phyloP scores from a whole-genome alignment of 1,140 invertebrate species.

The Pseudomyrmex dendroicus region DNA sequence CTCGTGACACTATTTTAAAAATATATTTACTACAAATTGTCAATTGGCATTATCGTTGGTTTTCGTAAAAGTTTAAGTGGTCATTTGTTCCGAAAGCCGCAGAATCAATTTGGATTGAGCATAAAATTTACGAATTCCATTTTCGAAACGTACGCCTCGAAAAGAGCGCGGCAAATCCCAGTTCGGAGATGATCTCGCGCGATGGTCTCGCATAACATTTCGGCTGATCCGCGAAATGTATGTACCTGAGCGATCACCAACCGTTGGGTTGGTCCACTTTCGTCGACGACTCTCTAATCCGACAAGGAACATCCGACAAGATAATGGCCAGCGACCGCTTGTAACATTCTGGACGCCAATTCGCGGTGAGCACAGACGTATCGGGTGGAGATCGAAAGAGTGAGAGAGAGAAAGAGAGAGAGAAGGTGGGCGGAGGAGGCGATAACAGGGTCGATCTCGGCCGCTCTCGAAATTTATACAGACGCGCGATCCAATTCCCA shows the following conservation, averaged over 20 bases:
- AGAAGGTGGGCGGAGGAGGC: not conserved
- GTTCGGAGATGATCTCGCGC: slow-evolving; percentile 18
- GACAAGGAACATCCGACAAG: slow-evolving; percentile 46
- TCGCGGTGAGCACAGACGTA: not conserved
- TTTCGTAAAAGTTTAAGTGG: not conserved
- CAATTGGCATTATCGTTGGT: no score
- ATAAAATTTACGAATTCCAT: not conserved
- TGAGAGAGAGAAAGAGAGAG: no score
- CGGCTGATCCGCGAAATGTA: slow-evolving; percentile 41
- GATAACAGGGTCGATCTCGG: slow-evolving; percentile 20
- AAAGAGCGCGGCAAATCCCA: slow-evolving; percentile 1
- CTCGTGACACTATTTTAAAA: no score
- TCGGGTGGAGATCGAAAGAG: not conserved
- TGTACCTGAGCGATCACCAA: slow-evolving; percentile 24
- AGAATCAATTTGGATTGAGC: not conserved
- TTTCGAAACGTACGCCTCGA: not conserved
- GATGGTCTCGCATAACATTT: slow-evolving; percentile 31
- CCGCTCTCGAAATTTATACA: slow-evolving; percentile 51
- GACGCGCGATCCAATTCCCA: slow-evolving; percentile 56
- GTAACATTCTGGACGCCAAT: slow-evolving; percentile 49
- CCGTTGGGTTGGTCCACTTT: slow-evolving; percentile 5
- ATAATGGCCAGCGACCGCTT: slow-evolving; percentile 56
- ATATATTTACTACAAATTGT: no score
- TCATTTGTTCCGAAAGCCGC: not conserved
- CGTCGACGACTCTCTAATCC: slow-evolving; percentile 48